Evolutionary conservation across 2,797 vertebrate genomes (phyloP).

Genomic region (Tauraco hartlaubi): DNA sequence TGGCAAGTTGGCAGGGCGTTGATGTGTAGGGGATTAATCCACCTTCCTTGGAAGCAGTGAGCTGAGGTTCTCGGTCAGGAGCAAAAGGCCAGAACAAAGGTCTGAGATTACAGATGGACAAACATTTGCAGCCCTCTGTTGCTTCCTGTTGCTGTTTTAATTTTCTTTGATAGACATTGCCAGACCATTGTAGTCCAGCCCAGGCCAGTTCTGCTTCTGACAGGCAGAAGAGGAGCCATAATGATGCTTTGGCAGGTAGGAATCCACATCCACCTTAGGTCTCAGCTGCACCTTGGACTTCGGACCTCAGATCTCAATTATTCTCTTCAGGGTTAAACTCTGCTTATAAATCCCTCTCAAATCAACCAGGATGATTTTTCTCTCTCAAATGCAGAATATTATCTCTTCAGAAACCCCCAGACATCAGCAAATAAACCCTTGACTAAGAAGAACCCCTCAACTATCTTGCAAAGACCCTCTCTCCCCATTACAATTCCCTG

Average conservation of each 20-base stretch:
- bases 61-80: background rate
- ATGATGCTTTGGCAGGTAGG: background rate
- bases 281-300: background rate
- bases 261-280: background rate
- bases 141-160: background rate
- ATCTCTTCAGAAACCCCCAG: background rate
- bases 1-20: background rate
- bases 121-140: conserved; percentile 8
- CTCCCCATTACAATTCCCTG: accelerated
- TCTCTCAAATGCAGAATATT: background rate
- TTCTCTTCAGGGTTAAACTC: background rate
- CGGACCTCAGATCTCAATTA: background rate
- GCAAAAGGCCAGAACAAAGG: conserved; percentile 45
- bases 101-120: conserved; percentile 10
- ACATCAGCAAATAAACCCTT: background rate
- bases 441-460: background rate
- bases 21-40: background rate
- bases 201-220: background rate
- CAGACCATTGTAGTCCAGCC: background rate
- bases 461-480: background rate
- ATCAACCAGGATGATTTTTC: background rate
- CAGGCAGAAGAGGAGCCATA: background rate
- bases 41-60: background rate
- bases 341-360: background rate
- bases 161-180: background rate